Evolutionary conservation across 2,113 vertebrate genomes (phyloP).

Genomic region (Phoxinus phoxinus): DNA sequence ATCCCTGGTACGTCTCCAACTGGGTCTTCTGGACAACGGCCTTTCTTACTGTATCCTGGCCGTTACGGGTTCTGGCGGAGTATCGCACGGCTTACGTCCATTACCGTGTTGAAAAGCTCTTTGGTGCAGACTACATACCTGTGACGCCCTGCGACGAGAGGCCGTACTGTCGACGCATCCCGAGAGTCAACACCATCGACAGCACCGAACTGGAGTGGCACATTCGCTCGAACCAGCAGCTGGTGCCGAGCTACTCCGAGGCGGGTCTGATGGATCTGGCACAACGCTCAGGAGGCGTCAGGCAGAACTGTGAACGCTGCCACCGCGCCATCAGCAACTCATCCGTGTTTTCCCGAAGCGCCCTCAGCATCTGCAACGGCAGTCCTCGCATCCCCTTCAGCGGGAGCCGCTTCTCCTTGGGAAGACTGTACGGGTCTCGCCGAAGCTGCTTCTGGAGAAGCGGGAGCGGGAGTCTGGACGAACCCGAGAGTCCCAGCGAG

Average conservation of each 20-base stretch:
- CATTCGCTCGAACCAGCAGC: slow-evolving; percentile 95
- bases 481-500: slow-evolving; percentile 89
- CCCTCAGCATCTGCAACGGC: slow-evolving; percentile 90
- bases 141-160: slow-evolving; percentile 89
- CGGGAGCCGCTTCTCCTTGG: slow-evolving; percentile 88
- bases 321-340: slow-evolving; percentile 94
- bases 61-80: slow-evolving; percentile 90
- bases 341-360: slow-evolving; percentile 95
- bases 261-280: slow-evolving; percentile 94
- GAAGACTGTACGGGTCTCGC: slow-evolving; percentile 87
- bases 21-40: slow-evolving; percentile 93
- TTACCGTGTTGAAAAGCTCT: slow-evolving; percentile 95
- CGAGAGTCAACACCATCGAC: slow-evolving; percentile 94
- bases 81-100: slow-evolving; percentile 92
- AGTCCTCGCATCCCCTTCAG: slow-evolving; percentile 88
- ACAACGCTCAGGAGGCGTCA: slow-evolving; percentile 79
- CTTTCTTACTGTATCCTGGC: slow-evolving; percentile 93
- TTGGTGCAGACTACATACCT: slow-evolving; percentile 88
- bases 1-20: slow-evolving; percentile 93
- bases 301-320: slow-evolving; percentile 93
- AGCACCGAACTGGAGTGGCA: slow-evolving; percentile 97
- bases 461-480: slow-evolving; percentile 81
- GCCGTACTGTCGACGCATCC: slow-evolving; percentile 88
- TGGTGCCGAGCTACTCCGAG: slow-evolving; percentile 96
- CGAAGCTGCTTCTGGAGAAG: slow-evolving; percentile 90